phyloP scores from a whole-genome alignment of 2,888 invertebrate species.

The Coleophora deauratella region DNA sequence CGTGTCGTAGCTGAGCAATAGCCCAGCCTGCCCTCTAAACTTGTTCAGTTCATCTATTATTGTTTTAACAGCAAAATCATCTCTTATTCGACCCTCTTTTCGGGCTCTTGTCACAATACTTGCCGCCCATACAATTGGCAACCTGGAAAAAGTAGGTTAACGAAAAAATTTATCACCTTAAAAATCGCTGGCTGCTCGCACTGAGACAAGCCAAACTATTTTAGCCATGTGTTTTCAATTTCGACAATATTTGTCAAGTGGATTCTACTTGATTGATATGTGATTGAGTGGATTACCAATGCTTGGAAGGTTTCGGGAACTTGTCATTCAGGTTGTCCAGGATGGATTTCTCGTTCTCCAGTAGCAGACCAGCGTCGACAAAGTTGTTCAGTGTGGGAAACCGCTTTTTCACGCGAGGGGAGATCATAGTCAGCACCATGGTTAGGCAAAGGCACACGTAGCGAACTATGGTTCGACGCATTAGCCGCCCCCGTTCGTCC shows the following conservation, averaged over 20 bases:
- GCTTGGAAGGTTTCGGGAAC: constrained; percentile 89
- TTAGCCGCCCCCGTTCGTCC: constrained; percentile 87
- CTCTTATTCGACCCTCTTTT: constrained; percentile 91
- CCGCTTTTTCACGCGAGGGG: constrained; percentile 90
- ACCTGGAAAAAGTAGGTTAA: constrained; percentile 44
- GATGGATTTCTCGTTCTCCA: constrained; percentile 86
- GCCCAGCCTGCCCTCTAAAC: constrained; percentile 85
- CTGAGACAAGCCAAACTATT: too few species aligned
- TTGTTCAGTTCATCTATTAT: constrained; percentile 90
- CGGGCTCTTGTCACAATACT: constrained; percentile 91
- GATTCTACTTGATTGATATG: constrained; percentile 8
- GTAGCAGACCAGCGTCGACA: constrained; percentile 87
- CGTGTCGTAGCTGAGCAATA: constrained; percentile 84
- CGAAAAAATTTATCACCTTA: too few species aligned
- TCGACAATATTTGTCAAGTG: too few species aligned
- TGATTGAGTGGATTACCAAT: constrained; percentile 75
- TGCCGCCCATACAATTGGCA: constrained; percentile 93
- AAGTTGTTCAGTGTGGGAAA: constrained; percentile 89
- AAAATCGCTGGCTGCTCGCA: too few species aligned
- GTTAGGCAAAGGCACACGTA: constrained; percentile 91
- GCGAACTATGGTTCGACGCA: constrained; percentile 87
- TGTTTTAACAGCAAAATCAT: constrained; percentile 94
- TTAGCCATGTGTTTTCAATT: too few species aligned
- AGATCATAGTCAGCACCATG: constrained; percentile 89
- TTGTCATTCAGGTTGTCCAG: constrained; percentile 85